phyloP scores from a whole-genome alignment of 2,113 vertebrate species.

The Rhineura floridana region DNA sequence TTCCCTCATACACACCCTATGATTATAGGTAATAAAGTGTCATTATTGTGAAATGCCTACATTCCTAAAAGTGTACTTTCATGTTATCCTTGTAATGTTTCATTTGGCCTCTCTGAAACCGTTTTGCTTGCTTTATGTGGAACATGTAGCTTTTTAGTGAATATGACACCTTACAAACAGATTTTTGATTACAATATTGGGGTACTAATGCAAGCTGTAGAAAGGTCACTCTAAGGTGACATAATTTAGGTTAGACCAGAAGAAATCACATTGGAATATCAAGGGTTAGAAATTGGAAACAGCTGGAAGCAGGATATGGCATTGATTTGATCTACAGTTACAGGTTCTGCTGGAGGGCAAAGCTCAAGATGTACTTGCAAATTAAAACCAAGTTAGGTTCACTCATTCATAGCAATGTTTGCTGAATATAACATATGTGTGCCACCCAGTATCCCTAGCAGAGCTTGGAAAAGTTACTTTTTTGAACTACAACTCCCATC shows the following conservation, averaged over 20 bases:
- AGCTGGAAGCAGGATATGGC: neutral
- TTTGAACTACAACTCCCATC: no score
- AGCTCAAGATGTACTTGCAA: neutral
- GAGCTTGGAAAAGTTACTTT: no score
- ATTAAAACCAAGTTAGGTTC: neutral
- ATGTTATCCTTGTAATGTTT: neutral
- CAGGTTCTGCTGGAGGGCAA: neutral
- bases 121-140: neutral
- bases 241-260: neutral
- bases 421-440: neutral
- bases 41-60: neutral
- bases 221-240: neutral
- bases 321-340: conserved; percentile 2
- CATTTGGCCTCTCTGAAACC: neutral
- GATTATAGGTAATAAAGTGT: neutral
- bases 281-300: neutral
- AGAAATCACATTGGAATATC: neutral
- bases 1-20: neutral
- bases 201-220: neutral
- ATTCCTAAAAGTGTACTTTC: neutral
- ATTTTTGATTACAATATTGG: neutral
- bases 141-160: neutral
- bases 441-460: neutral
- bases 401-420: neutral
- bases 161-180: neutral